Percentiles rank a stretch among this genome's conserved stretches.
Conservation (phyloP, 2,888 invertebrate species). For the Ditula angustiorana region DNA sequence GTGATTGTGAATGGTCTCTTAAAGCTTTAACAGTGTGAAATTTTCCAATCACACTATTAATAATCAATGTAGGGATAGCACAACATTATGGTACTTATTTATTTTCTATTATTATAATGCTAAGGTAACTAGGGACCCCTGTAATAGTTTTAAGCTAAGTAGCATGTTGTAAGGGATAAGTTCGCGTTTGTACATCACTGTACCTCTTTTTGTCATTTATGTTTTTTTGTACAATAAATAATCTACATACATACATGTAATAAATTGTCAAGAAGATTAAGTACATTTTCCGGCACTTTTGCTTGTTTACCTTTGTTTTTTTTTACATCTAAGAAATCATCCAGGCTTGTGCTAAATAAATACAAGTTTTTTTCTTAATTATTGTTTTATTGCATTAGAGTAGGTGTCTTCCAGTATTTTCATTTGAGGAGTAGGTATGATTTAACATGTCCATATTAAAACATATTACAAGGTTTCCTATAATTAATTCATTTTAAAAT, state of each 20-base stretch:
- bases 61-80: neutral
- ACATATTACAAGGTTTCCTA: too few species aligned
- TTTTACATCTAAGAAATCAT: slow-evolving; percentile 2
- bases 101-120: neutral
- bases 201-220: too few species aligned
- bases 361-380: slow-evolving; percentile 5
- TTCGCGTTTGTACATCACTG: too few species aligned
- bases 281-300: neutral
- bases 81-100: slow-evolving; percentile 2
- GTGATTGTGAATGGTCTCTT: neutral
- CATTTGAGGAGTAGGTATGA: neutral
- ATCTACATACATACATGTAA: too few species aligned
- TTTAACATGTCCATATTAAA: neutral
- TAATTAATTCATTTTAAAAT: too few species aligned
- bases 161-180: neutral
- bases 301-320: slow-evolving; percentile 4
- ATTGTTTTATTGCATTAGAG: slow-evolving; percentile 20
- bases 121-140: neutral
- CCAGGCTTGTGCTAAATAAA: slow-evolving; percentile 23
- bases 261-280: neutral
- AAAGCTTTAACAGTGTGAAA: slow-evolving; percentile 3
- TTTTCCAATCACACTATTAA: slow-evolving; percentile 5
- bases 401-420: neutral
- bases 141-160: slow-evolving; percentile 3
- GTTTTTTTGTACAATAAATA: too few species aligned